Percentiles rank a stretch among this genome's conserved stretches.
These are phyloP conservation scores for Gambusia affinis DNA, from an alignment of 2,113 vertebrate genomes.

Conservation along the genomic window DNA sequence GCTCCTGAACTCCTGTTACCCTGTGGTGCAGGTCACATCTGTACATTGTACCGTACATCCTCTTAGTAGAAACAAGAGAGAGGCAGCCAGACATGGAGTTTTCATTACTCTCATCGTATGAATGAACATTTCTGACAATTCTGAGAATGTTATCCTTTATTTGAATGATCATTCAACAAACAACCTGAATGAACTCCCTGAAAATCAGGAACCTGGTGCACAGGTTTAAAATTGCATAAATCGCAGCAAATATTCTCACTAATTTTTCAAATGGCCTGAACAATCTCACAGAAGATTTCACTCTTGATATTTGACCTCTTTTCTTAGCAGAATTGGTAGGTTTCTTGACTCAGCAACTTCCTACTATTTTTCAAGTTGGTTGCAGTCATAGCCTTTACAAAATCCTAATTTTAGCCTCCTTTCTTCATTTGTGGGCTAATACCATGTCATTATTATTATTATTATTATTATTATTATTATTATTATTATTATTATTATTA, in stretches of 20 bases:
- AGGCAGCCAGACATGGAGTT: neutral
- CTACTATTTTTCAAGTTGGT: neutral
- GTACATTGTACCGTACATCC: neutral
- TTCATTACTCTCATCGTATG: neutral
- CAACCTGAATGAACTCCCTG: neutral
- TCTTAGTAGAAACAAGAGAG: neutral
- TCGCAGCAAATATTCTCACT: neutral
- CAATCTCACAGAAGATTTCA: neutral
- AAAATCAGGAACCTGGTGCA: neutral
- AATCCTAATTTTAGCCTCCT: neutral
- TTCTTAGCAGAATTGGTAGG: neutral
- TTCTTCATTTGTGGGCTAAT: neutral
- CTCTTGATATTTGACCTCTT: neutral
- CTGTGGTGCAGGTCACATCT: constrained; percentile 28
- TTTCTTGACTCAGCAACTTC: neutral
- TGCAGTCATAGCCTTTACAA: neutral
- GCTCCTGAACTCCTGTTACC: constrained; percentile 68
- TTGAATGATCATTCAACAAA: neutral
- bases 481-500: too few species aligned
- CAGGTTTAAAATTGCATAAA: neutral
- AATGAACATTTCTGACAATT: neutral
- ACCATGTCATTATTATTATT: too few species aligned
- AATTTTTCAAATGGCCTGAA: neutral
- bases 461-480: too few species aligned
- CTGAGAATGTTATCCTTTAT: neutral